Percentiles rank a stretch among this genome's conserved stretches.
phyloP scores from a whole-genome alignment of 2,888 invertebrate species.

The Alitta virens region DNA sequence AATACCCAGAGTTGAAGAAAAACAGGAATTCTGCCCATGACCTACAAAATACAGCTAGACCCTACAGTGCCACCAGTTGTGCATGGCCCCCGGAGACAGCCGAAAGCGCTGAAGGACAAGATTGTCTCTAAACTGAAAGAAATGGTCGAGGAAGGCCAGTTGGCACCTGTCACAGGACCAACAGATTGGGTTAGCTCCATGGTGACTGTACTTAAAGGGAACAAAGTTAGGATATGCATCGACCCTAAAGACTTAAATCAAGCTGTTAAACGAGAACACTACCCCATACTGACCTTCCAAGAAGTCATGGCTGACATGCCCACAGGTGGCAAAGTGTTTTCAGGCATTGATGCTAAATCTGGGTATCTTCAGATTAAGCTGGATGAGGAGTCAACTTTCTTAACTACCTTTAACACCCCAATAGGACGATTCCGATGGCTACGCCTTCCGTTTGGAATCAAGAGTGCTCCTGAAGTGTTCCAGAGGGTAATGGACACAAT shows the following conservation, averaged over 20 bases:
- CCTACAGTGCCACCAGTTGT: background rate
- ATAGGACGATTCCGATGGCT: slow-evolving; percentile 3
- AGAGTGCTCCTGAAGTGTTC: background rate
- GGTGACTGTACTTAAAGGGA: background rate
- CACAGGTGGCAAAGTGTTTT: slow-evolving; percentile 2
- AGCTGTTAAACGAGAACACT: background rate
- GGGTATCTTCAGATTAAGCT: background rate
- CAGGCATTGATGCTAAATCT: background rate
- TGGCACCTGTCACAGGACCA: background rate
- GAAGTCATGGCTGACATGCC: background rate
- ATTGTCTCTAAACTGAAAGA: background rate
- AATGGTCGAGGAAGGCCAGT: background rate
- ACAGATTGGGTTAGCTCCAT: slow-evolving; percentile 7
- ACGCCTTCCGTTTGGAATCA: slow-evolving; percentile 10
- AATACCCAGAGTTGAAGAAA: no score
- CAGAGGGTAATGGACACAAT: background rate
- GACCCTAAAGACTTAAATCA: slow-evolving; percentile 5
- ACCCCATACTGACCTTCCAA: background rate
- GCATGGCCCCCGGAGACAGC: background rate
- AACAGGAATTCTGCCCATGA: background rate
- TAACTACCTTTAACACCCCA: slow-evolving; percentile 5
- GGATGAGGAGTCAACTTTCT: background rate
- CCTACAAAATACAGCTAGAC: background rate
- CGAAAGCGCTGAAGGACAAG: background rate
- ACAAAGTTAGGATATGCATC: slow-evolving; percentile 4